Base-by-base conservation (phyloP, 2,113 vertebrate genomes). In the Etia nguti region DNA sequence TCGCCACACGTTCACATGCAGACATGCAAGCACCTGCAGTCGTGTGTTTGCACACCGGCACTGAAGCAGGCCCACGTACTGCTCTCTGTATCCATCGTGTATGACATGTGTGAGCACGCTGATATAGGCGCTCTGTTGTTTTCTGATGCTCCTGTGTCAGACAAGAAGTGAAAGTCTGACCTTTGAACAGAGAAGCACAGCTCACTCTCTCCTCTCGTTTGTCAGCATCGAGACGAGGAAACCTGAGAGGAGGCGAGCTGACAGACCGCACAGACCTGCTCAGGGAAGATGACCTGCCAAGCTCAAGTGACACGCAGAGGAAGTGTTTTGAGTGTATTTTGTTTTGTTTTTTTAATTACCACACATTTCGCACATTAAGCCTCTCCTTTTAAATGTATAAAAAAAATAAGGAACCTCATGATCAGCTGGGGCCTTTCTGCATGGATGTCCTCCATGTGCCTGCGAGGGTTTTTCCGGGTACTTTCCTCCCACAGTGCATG, bases 191-290 rank as follows among this genome's bases (percentile, higher is more conserved):
- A 79, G 29, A 46, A 70, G 83, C 12, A 31, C 11, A 41, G 60
- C 88, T 91, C 86, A 86, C 86, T 88, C 86, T 92, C 84, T 89
- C 68, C 85, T 88, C 89, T 90, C 86, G 22, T 94, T 89, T 92
- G 83, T 84, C 88, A 90, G 91, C 86, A 46, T 92, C 87, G 87
- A 89, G 81, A 34, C n/a, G 83, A 92, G 90, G 90, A 87, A 95
- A 91, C 84, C 62, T 4, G 80, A 89, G 91, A 89, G 59, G 88
- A 84, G 86, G 60, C 52, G 79, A 88, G 57, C 65, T 22, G 91
- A 89, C 81, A 48, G 34, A 83, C 57, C 2, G 50, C 52, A 24
- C 10, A 20, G 75, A 60, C 26, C 82, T 16, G 70, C 82, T 50
- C 18, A 55, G 77, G 38, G 52, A 68, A 88, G 50, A 31, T 26